Base-by-base conservation (phyloP, 2,888 invertebrate species). In the Drosophila antonietae region DNA sequence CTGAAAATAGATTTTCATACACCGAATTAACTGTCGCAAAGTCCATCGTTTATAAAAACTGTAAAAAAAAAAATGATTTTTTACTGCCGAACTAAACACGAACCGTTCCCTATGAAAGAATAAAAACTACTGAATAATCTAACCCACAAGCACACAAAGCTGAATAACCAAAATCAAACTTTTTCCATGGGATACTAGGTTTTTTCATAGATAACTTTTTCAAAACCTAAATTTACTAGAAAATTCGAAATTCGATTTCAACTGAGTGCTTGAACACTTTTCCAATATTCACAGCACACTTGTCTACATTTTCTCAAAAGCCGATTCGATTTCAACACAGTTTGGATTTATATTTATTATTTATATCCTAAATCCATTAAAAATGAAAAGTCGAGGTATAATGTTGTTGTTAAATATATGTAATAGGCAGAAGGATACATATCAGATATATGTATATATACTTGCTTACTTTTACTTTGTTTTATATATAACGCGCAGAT, bases 81-180 rank as follows among this genome's bases (percentile, higher is more conserved):
- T 64, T 70, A 67, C 68, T 65, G 72, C 70, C 71, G 58, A 73
- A 82, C 68, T 66, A 63, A 70, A 71, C 62, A 74, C 83, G 83
- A 83, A 86, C 80, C 67, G 83, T 60, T 80, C 83, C 75, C 81
- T 83, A 86, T 64, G 56, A 59, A 73, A 58, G 61, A 61, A 65
- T 69, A 71, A 83, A 83, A 86, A 73, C 71, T 70, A 80, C 69
- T 88, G 75, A 83, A 68, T 53, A 37, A 23, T 53, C 8, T 35
- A 14, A 15, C 0, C 14, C 10, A 5, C 33, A 18, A 20, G 10
- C 23, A 7, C 20, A 15, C 15, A 44, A 37, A 68, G 18, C 46
- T 39, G 3, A 9, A 15, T 9, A 18, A 33, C n/a, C 6, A 1
- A 44, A 3, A 39, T 31, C 15, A 18, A n/a, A 8, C 28, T 6